A percentile compares a stretch with the other conserved stretches of the same genome.
Conservation (phyloP, 2,888 invertebrate genomes). For the Falcaria lacertinaria region DNA sequence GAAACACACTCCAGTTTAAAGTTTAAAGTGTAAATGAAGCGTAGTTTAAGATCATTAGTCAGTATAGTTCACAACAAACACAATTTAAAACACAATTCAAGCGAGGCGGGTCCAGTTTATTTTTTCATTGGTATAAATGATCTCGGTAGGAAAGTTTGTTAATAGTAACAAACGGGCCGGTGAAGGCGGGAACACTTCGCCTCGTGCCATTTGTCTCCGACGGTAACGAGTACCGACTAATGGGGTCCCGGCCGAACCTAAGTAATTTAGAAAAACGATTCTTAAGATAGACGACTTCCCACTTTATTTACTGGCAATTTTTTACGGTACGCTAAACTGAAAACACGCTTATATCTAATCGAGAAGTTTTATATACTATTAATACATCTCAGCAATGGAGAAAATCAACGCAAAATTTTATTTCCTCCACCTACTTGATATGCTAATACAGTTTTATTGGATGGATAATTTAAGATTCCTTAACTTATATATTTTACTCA, state of each 20-base stretch:
- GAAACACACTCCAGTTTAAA: neutral
- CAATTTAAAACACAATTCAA: conserved; percentile 36
- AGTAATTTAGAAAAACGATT: conserved; percentile 61
- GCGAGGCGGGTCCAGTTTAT: conserved; percentile 26
- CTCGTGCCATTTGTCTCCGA: conserved; percentile 53
- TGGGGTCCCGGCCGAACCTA: conserved; percentile 42
- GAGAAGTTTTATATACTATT: neutral
- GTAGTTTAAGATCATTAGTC: conserved; percentile 6
- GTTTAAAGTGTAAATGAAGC: neutral
- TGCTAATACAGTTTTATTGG: neutral
- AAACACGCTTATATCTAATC: neutral
- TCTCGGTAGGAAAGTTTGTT: conserved; percentile 48
- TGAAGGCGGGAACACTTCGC: conserved; percentile 42
- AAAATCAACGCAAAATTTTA: neutral
- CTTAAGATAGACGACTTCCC: conserved; percentile 31
- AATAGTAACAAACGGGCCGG: conserved; percentile 57
- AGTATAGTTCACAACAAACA: conserved; percentile 30
- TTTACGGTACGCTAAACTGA: neutral
- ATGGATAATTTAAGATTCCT: neutral
- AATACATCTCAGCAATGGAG: neutral
- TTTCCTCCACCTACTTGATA: neutral
- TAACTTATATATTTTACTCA: neutral
- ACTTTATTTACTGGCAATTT: conserved; percentile 24
- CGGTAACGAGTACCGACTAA: conserved; percentile 50
- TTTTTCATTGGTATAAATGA: conserved; percentile 58